phyloP scores from a whole-genome alignment of 1,140 invertebrate species.

The Euglossa dilemma region DNA sequence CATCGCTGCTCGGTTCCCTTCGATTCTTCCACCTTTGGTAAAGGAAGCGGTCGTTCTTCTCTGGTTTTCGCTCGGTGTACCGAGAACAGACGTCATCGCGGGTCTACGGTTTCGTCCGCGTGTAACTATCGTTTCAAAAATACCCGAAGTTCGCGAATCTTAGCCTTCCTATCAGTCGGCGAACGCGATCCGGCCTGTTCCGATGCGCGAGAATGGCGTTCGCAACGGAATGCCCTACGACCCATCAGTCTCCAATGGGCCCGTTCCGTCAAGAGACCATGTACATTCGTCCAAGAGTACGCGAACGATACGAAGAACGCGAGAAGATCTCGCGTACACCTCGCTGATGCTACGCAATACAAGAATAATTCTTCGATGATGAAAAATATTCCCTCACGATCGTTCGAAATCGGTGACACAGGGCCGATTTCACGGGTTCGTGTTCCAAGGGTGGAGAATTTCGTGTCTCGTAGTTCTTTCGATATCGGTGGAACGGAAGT shows the following conservation, averaged over 20 bases:
- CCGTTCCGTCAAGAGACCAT: neutral
- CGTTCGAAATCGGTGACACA: neutral
- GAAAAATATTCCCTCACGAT: constrained; percentile 15
- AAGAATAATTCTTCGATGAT: constrained; percentile 17
- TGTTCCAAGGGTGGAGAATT: neutral
- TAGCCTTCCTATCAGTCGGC: neutral
- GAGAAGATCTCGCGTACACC: neutral
- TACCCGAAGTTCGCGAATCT: neutral
- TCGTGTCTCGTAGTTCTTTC: neutral
- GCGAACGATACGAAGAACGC: neutral
- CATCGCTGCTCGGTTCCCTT: neutral
- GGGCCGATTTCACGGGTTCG: neutral
- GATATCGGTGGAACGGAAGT: neutral
- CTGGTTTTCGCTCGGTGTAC: no score
- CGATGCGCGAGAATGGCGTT: neutral
- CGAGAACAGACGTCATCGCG: no score
- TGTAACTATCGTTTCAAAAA: neutral
- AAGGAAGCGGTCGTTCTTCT: neutral
- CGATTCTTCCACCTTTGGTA: neutral
- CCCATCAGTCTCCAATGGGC: neutral
- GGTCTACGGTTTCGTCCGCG: neutral
- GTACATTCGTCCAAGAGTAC: no score
- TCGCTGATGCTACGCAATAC: constrained; percentile 1
- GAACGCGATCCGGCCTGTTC: neutral
- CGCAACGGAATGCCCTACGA: neutral